Evolutionary conservation across 2,113 vertebrate genomes (phyloP).

Genomic region (Anseranas semipalmata): DNA sequence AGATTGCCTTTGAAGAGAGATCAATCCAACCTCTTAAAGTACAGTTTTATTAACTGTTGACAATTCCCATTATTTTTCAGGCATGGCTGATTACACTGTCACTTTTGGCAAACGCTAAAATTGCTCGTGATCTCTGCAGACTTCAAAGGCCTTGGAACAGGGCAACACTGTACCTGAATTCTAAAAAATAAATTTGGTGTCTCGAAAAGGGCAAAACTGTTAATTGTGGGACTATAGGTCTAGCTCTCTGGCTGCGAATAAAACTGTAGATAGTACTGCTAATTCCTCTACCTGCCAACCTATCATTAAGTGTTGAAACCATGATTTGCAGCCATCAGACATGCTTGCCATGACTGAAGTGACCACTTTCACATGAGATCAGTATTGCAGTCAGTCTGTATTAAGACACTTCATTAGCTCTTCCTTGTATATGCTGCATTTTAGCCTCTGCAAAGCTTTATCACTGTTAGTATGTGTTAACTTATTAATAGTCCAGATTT

Average conservation of each 20-base stretch:
- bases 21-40: constrained; percentile 9
- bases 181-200: background rate
- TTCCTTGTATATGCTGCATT: background rate
- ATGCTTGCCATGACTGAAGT: fast-evolving
- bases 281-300: background rate
- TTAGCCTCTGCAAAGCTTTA: background rate
- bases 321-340: constrained; percentile 9
- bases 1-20: constrained; percentile 24
- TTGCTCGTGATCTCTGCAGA: background rate
- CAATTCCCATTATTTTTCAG: constrained; percentile 53
- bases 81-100: constrained; percentile 20
- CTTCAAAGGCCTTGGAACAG: background rate
- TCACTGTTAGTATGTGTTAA: fast-evolving
- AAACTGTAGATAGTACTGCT: background rate
- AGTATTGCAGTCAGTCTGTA: background rate
- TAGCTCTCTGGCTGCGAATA: background rate
- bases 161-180: background rate
- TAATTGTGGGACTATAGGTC: background rate
- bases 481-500: background rate
- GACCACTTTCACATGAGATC: background rate
- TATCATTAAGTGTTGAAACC: background rate
- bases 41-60: constrained; percentile 57
- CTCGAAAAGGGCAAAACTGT: background rate
- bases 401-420: background rate
- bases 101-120: background rate